Base-by-base conservation (phyloP, 2,888 invertebrate genomes). In the Clepsis dumicolana region DNA sequence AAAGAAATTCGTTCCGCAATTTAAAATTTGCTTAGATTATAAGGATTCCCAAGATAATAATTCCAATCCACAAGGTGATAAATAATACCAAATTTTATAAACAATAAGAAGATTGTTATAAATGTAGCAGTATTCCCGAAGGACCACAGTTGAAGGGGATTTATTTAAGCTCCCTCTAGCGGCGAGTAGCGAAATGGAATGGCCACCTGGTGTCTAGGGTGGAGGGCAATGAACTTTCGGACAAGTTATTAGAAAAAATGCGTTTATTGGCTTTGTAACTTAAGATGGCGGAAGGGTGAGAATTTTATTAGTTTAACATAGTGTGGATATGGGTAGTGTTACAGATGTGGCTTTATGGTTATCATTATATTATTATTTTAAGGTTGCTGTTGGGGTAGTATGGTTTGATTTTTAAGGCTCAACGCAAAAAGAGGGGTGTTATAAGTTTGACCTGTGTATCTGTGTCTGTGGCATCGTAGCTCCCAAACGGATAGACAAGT, bases 121-220 rank as follows among this genome's bases (percentile, higher is more conserved):
- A 66, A 61, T 61, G 54, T 48, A 56, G 61, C 61, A 61, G 35
- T 35, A 56, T 21, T 35, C 61, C 54, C 61, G 61, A 48, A 48
- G 48, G 66, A 60, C 54, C 41, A 24, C 27, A 41, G 61, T 62
- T 44, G 54, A 66, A 54, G 44, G 61, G 66, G 61, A 66, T 66
- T 48, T 62, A 66, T 66, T 61, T 54, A n/a, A 44, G 48, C 54
- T 25, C 61, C 66, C 54, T 66, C 66, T 66, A 56, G 66, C 54
- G 66, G 54, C 24, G 44, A 60, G 53, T 54, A 44, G 61, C 61
- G 61, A 61, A 66, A 65, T 65, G 65, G 59, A 66, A 59, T 38
- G 18, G 61, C 66, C 61, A 66, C 66, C 66, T 66, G 66, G 61
- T 62, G 66, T 54, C 48, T 35, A 25, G 61, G 65, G 65, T 60